phyloP scores from a whole-genome alignment of 1,140 invertebrate genomes.

The Geopemphigus sp. region DNA sequence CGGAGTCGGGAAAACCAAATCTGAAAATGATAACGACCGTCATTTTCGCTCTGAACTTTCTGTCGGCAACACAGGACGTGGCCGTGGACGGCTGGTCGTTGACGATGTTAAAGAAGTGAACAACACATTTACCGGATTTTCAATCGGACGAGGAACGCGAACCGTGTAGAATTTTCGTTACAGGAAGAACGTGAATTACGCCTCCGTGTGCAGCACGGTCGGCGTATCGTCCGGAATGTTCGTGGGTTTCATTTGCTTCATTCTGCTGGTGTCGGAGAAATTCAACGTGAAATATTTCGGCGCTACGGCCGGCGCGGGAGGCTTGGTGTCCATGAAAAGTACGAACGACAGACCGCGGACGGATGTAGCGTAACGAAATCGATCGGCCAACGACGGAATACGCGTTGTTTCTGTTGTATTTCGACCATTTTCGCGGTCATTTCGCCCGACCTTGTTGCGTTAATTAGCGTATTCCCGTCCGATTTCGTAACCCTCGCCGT shows the following conservation, averaged over 20 bases:
- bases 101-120: conserved; percentile 69
- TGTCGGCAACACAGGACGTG: conserved; percentile 98
- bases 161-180: too few relatives aligned
- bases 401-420: too few relatives aligned
- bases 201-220: conserved; percentile 96
- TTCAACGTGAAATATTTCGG: conserved; percentile 94
- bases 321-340: conserved; percentile 82
- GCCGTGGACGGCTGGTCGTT: conserved; percentile 97
- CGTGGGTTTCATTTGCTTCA: conserved; percentile 93
- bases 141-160: too few relatives aligned
- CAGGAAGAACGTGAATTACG: conserved; percentile 89
- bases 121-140: too few relatives aligned
- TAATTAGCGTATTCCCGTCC: too few relatives aligned
- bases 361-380: too few relatives aligned
- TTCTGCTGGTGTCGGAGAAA: conserved; percentile 90
- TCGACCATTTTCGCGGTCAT: too few relatives aligned
- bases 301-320: conserved; percentile 64
- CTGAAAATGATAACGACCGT: conserved; percentile 81
- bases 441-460: too few relatives aligned
- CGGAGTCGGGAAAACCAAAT: conserved; percentile 51
- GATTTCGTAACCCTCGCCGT: too few relatives aligned
- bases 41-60: conserved; percentile 89
- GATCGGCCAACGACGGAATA: too few relatives aligned
- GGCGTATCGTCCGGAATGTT: conserved; percentile 99
- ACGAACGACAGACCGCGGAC: too few relatives aligned